phyloP scores from a whole-genome alignment of 2,113 vertebrate species.

The Tylochromis polylepis region DNA sequence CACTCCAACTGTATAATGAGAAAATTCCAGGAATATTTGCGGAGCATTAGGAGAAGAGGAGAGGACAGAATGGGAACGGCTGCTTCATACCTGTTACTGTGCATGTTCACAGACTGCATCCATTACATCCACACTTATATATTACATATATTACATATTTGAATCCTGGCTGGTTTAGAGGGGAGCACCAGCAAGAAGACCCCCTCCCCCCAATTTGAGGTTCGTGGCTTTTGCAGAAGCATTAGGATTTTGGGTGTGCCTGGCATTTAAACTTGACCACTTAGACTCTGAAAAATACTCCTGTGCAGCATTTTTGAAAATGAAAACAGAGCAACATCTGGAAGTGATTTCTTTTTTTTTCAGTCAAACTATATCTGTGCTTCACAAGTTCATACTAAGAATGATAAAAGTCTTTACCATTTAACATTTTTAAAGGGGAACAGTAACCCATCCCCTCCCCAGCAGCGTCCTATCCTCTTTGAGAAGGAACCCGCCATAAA shows the following conservation, averaged over 20 bases:
- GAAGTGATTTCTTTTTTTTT: neutral
- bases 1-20: slow-evolving; percentile 39
- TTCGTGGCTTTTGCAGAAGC: slow-evolving; percentile 3
- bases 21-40: slow-evolving; percentile 67
- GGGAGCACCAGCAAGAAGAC: neutral
- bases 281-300: neutral
- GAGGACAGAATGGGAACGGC: neutral
- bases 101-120: neutral
- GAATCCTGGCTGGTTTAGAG: neutral
- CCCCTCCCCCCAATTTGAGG: neutral
- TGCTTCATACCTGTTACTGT: neutral
- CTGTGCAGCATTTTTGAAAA: neutral
- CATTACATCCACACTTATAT: neutral
- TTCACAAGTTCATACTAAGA: neutral
- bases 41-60: slow-evolving; percentile 7
- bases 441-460: neutral
- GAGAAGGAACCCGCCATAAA: slow-evolving; percentile 34
- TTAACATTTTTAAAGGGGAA: neutral
- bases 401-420: neutral
- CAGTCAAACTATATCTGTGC: neutral
- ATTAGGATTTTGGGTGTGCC: slow-evolving; percentile 17
- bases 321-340: neutral
- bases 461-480: slow-evolving; percentile 2
- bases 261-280: neutral
- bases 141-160: neutral